Base-by-base conservation (phyloP, 2,797 vertebrate species). In the Gallirallus australis region DNA sequence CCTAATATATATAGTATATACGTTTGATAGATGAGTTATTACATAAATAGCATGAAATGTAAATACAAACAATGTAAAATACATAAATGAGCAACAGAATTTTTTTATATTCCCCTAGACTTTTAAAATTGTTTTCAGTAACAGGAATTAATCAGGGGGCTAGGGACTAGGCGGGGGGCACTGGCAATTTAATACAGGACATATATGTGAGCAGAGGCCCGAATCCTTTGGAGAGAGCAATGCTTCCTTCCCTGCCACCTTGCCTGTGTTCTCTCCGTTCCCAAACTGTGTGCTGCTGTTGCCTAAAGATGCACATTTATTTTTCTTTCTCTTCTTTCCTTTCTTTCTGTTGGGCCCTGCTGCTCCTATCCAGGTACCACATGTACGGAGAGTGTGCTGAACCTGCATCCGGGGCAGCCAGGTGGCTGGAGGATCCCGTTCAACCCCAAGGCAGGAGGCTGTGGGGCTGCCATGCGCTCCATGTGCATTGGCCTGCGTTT, bases 401-500 rank as follows among this genome's bases (percentile, higher is more conserved):
- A 9, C 33, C 93, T 98, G 87, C 27, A 97, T 1, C 97, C 97
- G 0, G 90, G 35, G 8, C 47, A 0, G 31, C 81, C 93, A 0
- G 3, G 82, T 0, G 98, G 98, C 77, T 98, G 98, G 98, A 97
- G 72, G 82, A 94, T 98, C 65, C 97, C 97, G 1, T 99, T 98
- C 90, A 97, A 86, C 63, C 71, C 17, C 1, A 9, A 2, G 1
- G 98, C 71, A 0, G 98, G 98, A 4, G 98, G 98, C 69, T 99
- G 98, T 0, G 98, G 98, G 12, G 98, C 98, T 0, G 98, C 98
- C 79, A 98, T 99, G 98, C 94, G 98, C 14, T 97, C 98, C 88
- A 98, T 99, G 98, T 98, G 98, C 91, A 98, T 98, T 0, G 98
- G 98, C 33, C 96, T 99, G 94, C 97, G 98, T 19, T 99, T 98